Percentiles rank a stretch among this genome's conserved stretches.
Evolutionary conservation across 2,797 vertebrate genomes (phyloP).

Genomic region (Phoxinus dragarum): DNA sequence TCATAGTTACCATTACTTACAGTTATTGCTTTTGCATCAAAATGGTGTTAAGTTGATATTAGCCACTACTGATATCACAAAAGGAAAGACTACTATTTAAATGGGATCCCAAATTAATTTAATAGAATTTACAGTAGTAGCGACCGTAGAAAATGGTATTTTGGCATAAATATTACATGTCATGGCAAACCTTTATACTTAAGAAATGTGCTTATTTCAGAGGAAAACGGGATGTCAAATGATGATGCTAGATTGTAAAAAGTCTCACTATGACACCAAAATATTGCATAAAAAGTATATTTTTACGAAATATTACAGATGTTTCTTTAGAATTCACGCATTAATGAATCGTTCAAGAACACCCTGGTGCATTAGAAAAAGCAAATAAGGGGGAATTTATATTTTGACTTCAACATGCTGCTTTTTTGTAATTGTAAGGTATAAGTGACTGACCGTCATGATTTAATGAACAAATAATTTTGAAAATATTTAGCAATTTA

Average conservation of each 20-base stretch:
- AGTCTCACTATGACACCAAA: background rate
- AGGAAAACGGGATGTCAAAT: background rate
- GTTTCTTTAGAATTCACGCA: background rate
- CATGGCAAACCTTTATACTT: background rate
- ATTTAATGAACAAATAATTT: background rate
- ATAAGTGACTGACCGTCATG: background rate
- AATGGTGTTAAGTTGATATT: background rate
- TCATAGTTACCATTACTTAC: slow-evolving; percentile 10
- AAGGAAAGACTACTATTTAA: background rate
- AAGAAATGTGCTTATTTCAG: background rate
- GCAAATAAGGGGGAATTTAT: background rate
- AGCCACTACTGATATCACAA: background rate
- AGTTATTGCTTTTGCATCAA: background rate
- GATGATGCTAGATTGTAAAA: background rate
- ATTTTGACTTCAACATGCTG: background rate
- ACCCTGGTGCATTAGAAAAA: background rate
- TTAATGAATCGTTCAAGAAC: background rate
- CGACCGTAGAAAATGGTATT: background rate
- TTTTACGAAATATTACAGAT: background rate
- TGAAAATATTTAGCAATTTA: background rate
- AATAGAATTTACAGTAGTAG: background rate
- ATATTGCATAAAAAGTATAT: background rate
- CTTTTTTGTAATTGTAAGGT: background rate
- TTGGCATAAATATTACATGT: background rate
- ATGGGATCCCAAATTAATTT: background rate